A percentile compares a stretch with the other conserved stretches of the same genome.
Conservation (phyloP, 2,113 vertebrate genomes). For the Rhineura floridana region DNA sequence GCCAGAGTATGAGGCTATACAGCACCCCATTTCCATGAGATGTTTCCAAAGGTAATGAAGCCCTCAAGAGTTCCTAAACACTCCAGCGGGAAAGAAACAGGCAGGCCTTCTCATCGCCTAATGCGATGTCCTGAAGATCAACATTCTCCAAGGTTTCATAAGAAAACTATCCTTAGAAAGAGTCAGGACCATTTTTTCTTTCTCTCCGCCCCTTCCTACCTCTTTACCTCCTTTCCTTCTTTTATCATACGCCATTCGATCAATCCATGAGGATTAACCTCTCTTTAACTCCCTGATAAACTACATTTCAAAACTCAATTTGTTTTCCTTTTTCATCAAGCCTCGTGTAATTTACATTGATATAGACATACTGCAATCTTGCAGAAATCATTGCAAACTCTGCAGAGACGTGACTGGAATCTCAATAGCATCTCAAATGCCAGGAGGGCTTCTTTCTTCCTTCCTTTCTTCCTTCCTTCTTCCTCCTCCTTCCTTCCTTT, state of each 20-base stretch:
- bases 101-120: background rate
- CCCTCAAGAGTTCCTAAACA: no score
- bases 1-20: no score
- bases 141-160: background rate
- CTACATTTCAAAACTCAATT: slow-evolving; percentile 77
- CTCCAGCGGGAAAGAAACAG: background rate
- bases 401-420: slow-evolving; percentile 61
- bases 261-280: slow-evolving; percentile 78
- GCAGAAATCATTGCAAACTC: slow-evolving; percentile 67
- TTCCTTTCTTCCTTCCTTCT: no score
- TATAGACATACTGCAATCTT: slow-evolving; percentile 76
- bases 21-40: no score
- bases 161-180: background rate
- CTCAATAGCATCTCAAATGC: slow-evolving; percentile 34
- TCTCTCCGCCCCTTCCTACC: background rate
- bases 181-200: background rate
- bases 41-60: no score
- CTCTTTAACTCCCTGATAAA: slow-evolving; percentile 80
- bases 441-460: no score
- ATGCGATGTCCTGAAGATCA: background rate
- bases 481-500: no score
- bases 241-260: slow-evolving; percentile 65
- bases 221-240: slow-evolving; percentile 4
- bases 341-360: slow-evolving; percentile 71
- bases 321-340: slow-evolving; percentile 78